phyloP scores from a whole-genome alignment of 2,888 invertebrate species.

The Yponomeuta plumbellus region DNA sequence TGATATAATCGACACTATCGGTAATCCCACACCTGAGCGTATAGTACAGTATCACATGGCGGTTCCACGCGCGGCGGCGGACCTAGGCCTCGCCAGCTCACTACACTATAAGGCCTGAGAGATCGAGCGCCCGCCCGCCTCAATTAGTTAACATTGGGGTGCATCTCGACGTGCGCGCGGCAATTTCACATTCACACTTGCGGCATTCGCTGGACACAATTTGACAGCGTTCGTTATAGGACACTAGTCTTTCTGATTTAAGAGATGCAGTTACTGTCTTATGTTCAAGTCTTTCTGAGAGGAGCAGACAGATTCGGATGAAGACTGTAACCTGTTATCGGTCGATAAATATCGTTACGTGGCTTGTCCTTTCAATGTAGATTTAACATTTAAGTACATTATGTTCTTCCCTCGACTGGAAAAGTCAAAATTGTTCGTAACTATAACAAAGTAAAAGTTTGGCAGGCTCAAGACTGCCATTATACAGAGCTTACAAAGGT shows the following conservation, averaged over 20 bases:
- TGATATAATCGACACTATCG: constrained; percentile 32
- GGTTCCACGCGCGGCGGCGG: constrained; percentile 37
- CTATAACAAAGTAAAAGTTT: too few relatives aligned
- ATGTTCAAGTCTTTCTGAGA: background rate
- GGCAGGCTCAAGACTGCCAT: too few relatives aligned
- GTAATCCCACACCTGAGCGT: constrained; percentile 28
- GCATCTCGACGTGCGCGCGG: background rate
- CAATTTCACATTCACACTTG: background rate
- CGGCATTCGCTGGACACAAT: background rate
- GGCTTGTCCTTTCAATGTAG: too few relatives aligned
- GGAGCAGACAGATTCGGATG: too few relatives aligned
- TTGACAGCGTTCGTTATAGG: background rate
- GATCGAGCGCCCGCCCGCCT: constrained; percentile 50
- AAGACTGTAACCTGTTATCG: too few relatives aligned
- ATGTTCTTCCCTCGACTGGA: too few relatives aligned
- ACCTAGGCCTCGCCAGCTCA: constrained; percentile 42
- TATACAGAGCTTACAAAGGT: too few relatives aligned
- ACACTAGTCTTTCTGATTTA: background rate
- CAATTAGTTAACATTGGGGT: constrained; percentile 63
- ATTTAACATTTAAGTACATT: too few relatives aligned
- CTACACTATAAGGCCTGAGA: constrained; percentile 38
- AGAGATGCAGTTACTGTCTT: too few relatives aligned
- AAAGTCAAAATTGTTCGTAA: too few relatives aligned
- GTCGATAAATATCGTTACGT: too few relatives aligned
- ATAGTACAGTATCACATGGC: constrained; percentile 38